These are phyloP conservation scores for Epirrhoe alternata DNA, from an alignment of 2,888 invertebrate species.

Conservation along the genomic window DNA sequence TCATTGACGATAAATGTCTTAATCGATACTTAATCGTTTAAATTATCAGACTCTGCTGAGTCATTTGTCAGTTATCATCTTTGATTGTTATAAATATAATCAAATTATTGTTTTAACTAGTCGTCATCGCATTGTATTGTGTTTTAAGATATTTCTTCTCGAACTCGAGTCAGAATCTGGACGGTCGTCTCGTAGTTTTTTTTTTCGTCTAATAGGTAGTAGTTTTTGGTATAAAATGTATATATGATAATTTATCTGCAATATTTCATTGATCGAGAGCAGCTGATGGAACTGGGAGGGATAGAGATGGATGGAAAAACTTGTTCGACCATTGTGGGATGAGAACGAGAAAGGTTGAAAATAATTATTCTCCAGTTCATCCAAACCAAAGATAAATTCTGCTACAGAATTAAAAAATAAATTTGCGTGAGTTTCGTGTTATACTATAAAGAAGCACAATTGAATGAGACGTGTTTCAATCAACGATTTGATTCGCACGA, in stretches of 20 bases:
- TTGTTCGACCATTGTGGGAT: too few species aligned
- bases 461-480: conserved; percentile 5
- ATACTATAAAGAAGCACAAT: neutral
- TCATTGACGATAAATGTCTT: conserved; percentile 1
- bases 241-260: neutral
- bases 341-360: too few species aligned
- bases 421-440: neutral
- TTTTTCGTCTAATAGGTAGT: too few species aligned
- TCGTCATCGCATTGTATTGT: conserved; percentile 1
- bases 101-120: neutral
- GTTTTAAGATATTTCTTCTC: neutral
- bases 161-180: neutral
- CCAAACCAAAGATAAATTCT: neutral
- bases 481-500: conserved; percentile 18
- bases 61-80: neutral
- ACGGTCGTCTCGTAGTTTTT: conserved; percentile 5
- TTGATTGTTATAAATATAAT: neutral
- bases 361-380: neutral
- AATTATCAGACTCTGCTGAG: neutral
- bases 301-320: too few species aligned
- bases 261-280: too few species aligned
- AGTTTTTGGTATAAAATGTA: neutral
- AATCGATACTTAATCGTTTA: conserved; percentile 11
- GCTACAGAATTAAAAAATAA: neutral
- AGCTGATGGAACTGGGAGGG: too few species aligned